Evolutionary conservation across 2,888 invertebrate species (phyloP), one percentile per base, ranked within the genome.

Genomic region (Clepsis dumicolana): DNA sequence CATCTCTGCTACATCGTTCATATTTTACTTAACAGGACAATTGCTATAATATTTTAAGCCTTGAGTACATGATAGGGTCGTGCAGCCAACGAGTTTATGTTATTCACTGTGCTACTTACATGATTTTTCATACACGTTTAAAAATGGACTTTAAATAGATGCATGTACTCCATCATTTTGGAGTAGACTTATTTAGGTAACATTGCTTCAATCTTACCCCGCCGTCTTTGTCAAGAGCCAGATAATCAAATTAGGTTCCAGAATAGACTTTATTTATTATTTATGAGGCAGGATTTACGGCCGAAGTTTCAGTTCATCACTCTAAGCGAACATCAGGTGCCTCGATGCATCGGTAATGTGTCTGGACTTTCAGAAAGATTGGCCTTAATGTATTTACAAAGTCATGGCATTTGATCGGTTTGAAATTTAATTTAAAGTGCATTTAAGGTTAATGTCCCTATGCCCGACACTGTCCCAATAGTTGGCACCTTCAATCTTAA

Each of bases 231-330:
- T 21, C 48, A 21, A 21, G 4, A 21, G 18, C 35, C 24, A 29
- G 48, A 52, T 71, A 64, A 10, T 35, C 52, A 59, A 54, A 18
- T 44, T 38, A 56, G 72, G n/a, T 18, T 24, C 29, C 21, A 27
- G 29, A 48, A 50, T 50, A 29, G 21, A 29, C 25, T 29, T 38
- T 24, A 18, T n/a, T n/a, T 41, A 52, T 64, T 59, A 60, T 56
- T 67, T 60, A 64, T 52, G 25, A 12, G 21, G 3, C 50, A 16
- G 35, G 16, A 50, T 50, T 70, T 57, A 41, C 32, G 25, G 44
- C 14, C n/a, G 16, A 54, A 35, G 56, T 54, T 64, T 57, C 38
- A 67, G 44, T 63, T 18, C 41, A 48, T 50, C 21, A 32, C 18
- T 54, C 21, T 32, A 48, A 48, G 29, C 29, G 48, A 41, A 57